A percentile compares a stretch with the other conserved stretches of the same genome.
phyloP scores from a whole-genome alignment of 2,888 invertebrate genomes.

The Tortrix viridana region DNA sequence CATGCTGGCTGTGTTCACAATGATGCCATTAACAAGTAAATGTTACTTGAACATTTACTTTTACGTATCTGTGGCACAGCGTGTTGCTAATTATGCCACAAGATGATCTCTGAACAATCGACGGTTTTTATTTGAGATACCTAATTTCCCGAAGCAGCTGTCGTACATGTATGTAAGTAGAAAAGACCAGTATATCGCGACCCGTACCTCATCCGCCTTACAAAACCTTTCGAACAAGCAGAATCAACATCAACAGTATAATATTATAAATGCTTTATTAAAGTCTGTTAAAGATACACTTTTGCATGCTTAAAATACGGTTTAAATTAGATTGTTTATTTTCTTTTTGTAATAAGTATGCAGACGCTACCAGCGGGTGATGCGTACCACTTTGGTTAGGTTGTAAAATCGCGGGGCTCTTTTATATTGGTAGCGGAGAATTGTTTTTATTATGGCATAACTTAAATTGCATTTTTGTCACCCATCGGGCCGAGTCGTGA shows the following conservation, averaged over 20 bases:
- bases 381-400: constrained; percentile 3
- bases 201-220: constrained; percentile 5
- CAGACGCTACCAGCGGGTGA: constrained; percentile 23
- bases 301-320: neutral
- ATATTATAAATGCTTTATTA: constrained; percentile 18
- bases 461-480: constrained; percentile 83
- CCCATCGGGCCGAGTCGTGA: constrained; percentile 60
- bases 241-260: too few species aligned
- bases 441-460: constrained; percentile 76
- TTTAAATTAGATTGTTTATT: neutral
- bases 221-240: constrained; percentile 19
- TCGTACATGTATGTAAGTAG: neutral
- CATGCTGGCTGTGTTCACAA: constrained; percentile 27
- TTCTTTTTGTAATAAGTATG: constrained; percentile 20
- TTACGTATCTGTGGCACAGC: constrained; percentile 55
- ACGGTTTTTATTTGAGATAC: constrained; percentile 59
- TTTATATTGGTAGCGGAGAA: constrained; percentile 42
- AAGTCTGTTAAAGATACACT: neutral
- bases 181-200: constrained; percentile 37
- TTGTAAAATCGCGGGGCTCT: constrained; percentile 22
- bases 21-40: constrained; percentile 13
- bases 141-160: constrained; percentile 34
- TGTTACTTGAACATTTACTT: neutral
- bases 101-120: constrained; percentile 56
- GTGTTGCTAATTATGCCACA: constrained; percentile 77